Evolutionary conservation across 2,113 vertebrate genomes (phyloP).

Genomic region (Scatophagus argus): DNA sequence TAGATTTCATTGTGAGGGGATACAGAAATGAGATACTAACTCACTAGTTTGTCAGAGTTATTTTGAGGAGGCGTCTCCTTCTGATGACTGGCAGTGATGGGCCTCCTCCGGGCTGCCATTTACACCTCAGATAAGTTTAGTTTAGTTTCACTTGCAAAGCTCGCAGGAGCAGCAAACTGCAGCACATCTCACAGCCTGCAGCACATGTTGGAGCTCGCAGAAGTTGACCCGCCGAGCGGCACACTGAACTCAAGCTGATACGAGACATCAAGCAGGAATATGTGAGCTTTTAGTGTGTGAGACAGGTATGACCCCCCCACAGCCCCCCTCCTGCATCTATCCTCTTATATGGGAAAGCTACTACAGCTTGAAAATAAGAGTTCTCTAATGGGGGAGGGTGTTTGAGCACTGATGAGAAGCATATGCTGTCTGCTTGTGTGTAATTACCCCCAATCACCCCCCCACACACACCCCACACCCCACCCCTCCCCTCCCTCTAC

Average conservation of each 20-base stretch:
- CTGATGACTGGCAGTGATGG: too few relatives aligned
- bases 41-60: too few relatives aligned
- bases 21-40: too few relatives aligned
- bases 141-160: neutral
- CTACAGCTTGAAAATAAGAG: constrained; percentile 78
- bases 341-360: constrained; percentile 59
- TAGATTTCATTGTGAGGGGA: too few relatives aligned
- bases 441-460: constrained; percentile 84
- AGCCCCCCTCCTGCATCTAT: constrained; percentile 20
- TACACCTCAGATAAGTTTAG: neutral
- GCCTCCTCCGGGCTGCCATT: too few relatives aligned
- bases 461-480: too few relatives aligned
- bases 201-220: neutral
- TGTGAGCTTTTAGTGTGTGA: constrained; percentile 1
- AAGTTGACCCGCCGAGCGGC: neutral
- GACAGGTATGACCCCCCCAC: constrained; percentile 63
- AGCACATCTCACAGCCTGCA: constrained; percentile 11
- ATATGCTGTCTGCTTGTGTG: constrained; percentile 85
- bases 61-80: too few relatives aligned
- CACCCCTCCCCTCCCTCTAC: constrained; percentile 49
- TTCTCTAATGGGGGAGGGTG: constrained; percentile 76
- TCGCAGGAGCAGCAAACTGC: neutral
- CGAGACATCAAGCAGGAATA: constrained; percentile 3
- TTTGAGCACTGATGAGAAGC: constrained; percentile 84
- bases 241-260: constrained; percentile 13